A percentile compares a stretch with the other conserved stretches of the same genome.
These are phyloP conservation scores for honey bee (Apis mellifera) DNA, from an alignment of 1,140 invertebrate species.

Conservation along the genomic window Amel_HAv3.1 CM009939.2:8006501-8007000, in stretches of 20 bases:
- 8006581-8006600: conserved; percentile 19
- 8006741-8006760: conserved; percentile 4
- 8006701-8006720: conserved; percentile 12
- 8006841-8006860: conserved; percentile 63
- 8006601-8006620: conserved; percentile 9
- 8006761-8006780: conserved; percentile 13
- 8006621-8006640: conserved; percentile 8
- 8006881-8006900: conserved; percentile 73
- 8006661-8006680: not conserved
- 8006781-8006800: conserved; percentile 24
- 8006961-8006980: conserved; percentile 49
- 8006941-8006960: conserved; percentile 53
- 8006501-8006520: not conserved
- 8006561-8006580: not conserved
- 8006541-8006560: not conserved
- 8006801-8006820: conserved; percentile 69
- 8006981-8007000: conserved; percentile 28
- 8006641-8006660: conserved; percentile 43
- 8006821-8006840: conserved; percentile 77
- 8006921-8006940: conserved; percentile 9
- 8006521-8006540: not conserved
- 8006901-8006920: conserved; percentile 41
- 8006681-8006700: not conserved
- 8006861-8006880: conserved; percentile 74
- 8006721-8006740: conserved; percentile 50